A percentile compares a stretch with the other conserved stretches of the same genome.
Conservation (phyloP, 2,797 vertebrate species). For the Amblyopsis hoosieri region DNA sequence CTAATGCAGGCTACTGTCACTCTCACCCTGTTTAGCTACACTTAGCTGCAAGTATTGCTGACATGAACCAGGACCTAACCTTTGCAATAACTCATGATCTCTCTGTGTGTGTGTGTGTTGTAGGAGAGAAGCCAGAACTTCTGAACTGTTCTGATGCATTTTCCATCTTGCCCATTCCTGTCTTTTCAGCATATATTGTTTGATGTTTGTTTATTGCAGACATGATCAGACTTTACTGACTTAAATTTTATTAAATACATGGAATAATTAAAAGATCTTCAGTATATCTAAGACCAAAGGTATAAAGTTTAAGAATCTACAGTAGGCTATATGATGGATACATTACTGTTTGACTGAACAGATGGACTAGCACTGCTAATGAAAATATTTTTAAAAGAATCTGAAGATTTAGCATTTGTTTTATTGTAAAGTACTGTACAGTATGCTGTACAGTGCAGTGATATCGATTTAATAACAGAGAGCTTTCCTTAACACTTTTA, state of each 20-base stretch:
- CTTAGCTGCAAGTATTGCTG: conserved; percentile 48
- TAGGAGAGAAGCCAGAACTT: conserved; percentile 46
- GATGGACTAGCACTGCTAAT: no score
- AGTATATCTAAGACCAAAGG: no score
- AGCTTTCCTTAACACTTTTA: neutral
- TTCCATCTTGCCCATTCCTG: conserved; percentile 27
- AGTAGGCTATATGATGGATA: no score
- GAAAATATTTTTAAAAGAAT: no score
- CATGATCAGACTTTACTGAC: conserved; percentile 14
- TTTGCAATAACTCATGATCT: conserved; percentile 68
- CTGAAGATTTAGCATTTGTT: no score
- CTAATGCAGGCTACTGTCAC: no score
- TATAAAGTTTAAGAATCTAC: no score
- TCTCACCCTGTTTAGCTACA: no score
- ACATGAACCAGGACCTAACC: conserved; percentile 65
- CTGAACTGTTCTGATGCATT: conserved; percentile 13
- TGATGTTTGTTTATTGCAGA: conserved; percentile 13
- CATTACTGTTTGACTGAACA: no score
- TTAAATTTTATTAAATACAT: no score
- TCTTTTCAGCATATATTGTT: conserved; percentile 29
- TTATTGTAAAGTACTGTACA: neutral
- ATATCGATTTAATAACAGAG: neutral
- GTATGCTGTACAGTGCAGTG: neutral
- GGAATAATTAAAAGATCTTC: no score
- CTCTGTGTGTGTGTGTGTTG: conserved; percentile 20